Conservation (phyloP, 2,113 vertebrate species). For the Callipepla squamata region DNA sequence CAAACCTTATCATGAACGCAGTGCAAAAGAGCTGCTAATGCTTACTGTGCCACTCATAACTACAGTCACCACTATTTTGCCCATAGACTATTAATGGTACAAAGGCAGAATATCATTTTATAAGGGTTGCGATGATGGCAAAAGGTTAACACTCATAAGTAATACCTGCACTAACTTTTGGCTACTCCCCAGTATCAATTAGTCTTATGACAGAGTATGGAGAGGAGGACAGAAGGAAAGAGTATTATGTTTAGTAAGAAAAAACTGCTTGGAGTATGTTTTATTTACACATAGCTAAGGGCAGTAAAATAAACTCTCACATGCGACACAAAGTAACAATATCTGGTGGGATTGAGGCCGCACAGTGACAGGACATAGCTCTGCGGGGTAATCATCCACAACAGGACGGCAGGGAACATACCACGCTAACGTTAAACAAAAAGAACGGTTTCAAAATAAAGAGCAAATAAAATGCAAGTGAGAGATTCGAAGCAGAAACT, state of each 20-base stretch:
- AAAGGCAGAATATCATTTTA: neutral
- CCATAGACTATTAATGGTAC: neutral
- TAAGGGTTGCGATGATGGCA: neutral
- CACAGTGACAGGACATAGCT: neutral
- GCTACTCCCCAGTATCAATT: neutral
- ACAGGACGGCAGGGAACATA: neutral
- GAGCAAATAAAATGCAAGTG: neutral
- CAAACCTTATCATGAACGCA: neutral
- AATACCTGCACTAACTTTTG: neutral
- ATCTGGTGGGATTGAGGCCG: neutral
- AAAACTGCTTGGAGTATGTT: neutral
- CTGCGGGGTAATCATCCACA: neutral
- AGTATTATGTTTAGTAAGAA: neutral
- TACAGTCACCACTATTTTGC: neutral
- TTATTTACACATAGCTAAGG: neutral
- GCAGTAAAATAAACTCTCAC: neutral
- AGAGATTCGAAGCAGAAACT: neutral
- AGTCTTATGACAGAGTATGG: neutral
- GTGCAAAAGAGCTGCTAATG: neutral
- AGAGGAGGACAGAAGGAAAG: neutral
- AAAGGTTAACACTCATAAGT: neutral
- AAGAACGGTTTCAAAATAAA: neutral
- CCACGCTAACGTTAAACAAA: neutral
- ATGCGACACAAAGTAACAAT: neutral
- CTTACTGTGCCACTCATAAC: neutral